Percentiles rank a stretch among this genome's conserved stretches.
phyloP scores from a whole-genome alignment of 2,888 invertebrate species.

The Hydraecia micacea region DNA sequence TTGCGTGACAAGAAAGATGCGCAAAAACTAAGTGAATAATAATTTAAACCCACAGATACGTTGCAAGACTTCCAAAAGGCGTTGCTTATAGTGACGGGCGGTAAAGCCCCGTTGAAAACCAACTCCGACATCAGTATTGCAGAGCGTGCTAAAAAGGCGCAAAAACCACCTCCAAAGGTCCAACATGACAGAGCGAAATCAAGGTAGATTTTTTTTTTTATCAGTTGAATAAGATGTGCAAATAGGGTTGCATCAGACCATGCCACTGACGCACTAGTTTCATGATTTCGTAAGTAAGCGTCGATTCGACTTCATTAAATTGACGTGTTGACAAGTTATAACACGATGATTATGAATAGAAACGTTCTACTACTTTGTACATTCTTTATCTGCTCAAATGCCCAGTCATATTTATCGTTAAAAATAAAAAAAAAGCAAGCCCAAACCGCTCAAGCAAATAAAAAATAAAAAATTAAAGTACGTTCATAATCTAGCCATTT shows the following conservation, averaged over 20 bases:
- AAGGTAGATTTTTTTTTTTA: slow-evolving; percentile 71
- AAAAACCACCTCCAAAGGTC: slow-evolving; percentile 80
- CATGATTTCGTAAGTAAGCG: background rate
- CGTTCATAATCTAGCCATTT: background rate
- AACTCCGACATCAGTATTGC: slow-evolving; percentile 76
- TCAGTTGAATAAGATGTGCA: background rate
- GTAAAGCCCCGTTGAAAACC: slow-evolving; percentile 72
- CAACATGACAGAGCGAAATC: slow-evolving; percentile 91
- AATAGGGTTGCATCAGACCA: background rate
- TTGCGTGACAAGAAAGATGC: background rate
- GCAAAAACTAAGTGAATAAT: background rate
- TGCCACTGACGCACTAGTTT: background rate
- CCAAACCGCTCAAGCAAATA: background rate
- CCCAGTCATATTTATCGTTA: background rate
- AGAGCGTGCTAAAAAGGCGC: slow-evolving; percentile 75
- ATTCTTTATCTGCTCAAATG: background rate
- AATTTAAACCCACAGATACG: slow-evolving; percentile 82
- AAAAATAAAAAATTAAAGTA: too few species aligned
- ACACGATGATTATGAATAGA: background rate
- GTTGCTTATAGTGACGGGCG: slow-evolving; percentile 75
- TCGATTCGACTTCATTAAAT: background rate
- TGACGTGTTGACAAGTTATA: background rate
- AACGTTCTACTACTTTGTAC: background rate
- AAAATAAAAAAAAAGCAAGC: background rate
- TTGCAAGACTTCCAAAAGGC: slow-evolving; percentile 89